A percentile compares a stretch with the other conserved stretches of the same genome.
Conservation (phyloP, 2,113 vertebrate genomes). For the Gobius niger region DNA sequence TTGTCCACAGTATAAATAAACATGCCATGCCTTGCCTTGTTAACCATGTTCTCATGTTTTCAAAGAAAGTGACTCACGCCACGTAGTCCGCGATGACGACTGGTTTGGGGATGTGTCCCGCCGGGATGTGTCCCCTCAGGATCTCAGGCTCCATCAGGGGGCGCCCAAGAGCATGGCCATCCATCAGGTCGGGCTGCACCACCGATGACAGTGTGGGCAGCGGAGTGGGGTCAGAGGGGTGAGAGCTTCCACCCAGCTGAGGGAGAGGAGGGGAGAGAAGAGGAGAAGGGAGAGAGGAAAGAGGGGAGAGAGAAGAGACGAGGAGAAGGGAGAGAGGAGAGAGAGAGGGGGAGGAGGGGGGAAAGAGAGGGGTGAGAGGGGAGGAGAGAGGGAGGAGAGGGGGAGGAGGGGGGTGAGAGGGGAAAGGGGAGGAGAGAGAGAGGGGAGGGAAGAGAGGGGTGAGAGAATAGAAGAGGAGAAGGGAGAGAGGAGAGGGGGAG, state of each 20-base stretch:
- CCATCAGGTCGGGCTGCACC: conserved; percentile 53
- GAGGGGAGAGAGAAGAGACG: neutral
- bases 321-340: too few relatives aligned
- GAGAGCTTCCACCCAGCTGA: conserved; percentile 64
- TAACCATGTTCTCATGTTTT: too few relatives aligned
- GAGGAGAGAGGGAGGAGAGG: too few relatives aligned
- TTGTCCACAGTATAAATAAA: too few relatives aligned
- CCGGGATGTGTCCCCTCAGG: conserved; percentile 86
- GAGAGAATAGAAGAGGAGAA: too few relatives aligned
- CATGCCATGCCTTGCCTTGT: too few relatives aligned
- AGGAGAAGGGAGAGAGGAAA: neutral
- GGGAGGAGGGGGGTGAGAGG: too few relatives aligned
- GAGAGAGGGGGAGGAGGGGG: too few relatives aligned
- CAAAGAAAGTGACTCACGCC: conserved; percentile 80
- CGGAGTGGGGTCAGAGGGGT: conserved; percentile 55
- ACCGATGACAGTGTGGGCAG: conserved; percentile 38
- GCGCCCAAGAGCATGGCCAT: conserved; percentile 11
- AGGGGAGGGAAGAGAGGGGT: too few relatives aligned
- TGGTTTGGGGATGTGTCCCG: conserved; percentile 93
- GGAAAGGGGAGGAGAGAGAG: too few relatives aligned
- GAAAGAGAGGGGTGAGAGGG: too few relatives aligned
- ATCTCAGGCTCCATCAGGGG: conserved; percentile 80
- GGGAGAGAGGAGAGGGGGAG: too few relatives aligned
- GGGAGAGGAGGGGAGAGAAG: neutral
- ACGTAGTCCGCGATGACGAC: conserved; percentile 93